Evolutionary conservation across 2,797 vertebrate species (phyloP).

Genomic region (Myotis myotis): DNA sequence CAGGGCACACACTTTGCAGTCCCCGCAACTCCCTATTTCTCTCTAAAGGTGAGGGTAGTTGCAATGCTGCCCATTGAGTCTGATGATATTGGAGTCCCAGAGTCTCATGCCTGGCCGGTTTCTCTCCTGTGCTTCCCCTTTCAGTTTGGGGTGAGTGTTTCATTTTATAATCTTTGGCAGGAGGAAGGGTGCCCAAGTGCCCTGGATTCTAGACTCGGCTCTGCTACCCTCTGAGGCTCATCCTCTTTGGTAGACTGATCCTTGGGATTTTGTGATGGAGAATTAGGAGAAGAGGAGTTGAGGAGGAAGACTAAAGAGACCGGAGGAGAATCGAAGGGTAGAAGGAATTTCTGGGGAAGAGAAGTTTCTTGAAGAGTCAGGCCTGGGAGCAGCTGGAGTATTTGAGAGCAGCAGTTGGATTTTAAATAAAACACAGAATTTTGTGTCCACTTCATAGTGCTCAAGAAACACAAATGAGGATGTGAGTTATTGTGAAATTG

Average conservation of each 20-base stretch:
- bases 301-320: background rate
- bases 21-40: background rate
- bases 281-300: background rate
- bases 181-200: background rate
- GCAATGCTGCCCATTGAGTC: background rate
- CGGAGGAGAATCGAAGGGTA: background rate
- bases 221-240: background rate
- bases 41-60: background rate
- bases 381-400: background rate
- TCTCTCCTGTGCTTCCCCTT: background rate
- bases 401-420: background rate
- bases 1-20: background rate
- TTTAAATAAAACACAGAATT: slow-evolving; percentile 15
- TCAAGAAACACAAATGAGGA: background rate
- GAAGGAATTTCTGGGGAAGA: background rate
- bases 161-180: background rate
- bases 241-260: background rate
- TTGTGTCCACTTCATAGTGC: background rate
- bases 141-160: background rate
- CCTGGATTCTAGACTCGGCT: background rate
- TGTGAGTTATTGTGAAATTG: slow-evolving; percentile 44
- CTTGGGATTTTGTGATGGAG: background rate
- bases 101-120: background rate
- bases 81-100: background rate
- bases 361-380: background rate